Evolutionary conservation across 2,797 vertebrate genomes (phyloP).

Genomic region (Crax fasciolata): DNA sequence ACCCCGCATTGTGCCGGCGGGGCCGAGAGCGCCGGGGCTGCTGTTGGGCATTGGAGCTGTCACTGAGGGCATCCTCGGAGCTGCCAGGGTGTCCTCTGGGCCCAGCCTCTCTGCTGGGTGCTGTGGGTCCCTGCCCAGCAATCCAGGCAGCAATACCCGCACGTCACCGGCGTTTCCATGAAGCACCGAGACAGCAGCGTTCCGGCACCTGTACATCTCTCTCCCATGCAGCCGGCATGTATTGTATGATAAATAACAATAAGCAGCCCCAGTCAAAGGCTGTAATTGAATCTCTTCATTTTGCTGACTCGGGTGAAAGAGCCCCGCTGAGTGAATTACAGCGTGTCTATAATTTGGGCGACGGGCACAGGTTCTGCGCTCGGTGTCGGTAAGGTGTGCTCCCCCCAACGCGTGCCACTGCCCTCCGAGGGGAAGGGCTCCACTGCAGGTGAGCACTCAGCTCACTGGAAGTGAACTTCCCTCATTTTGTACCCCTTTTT

Average conservation of each 20-base stretch:
- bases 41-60: neutral
- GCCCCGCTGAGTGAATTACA: constrained; percentile 61
- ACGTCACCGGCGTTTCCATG: constrained; percentile 35
- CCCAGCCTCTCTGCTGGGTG: neutral
- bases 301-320: constrained; percentile 73
- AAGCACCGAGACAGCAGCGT: neutral
- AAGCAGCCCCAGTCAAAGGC: constrained; percentile 67
- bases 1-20: neutral
- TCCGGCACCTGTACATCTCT: constrained; percentile 51
- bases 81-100: no score
- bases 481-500: no score
- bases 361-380: neutral
- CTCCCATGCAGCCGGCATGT: constrained; percentile 25
- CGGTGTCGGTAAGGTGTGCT: constrained; percentile 14
- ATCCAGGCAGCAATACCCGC: no score
- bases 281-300: constrained; percentile 80
- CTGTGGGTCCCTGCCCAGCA: neutral
- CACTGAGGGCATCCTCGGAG: no score
- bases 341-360: constrained; percentile 31
- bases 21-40: neutral
- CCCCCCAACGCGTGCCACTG: fast-evolving
- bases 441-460: neutral
- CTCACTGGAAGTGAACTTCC: neutral
- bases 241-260: constrained; percentile 80
- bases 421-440: neutral